Conservation (phyloP, 2,113 vertebrate genomes). For the Alexandromys fortis region DNA sequence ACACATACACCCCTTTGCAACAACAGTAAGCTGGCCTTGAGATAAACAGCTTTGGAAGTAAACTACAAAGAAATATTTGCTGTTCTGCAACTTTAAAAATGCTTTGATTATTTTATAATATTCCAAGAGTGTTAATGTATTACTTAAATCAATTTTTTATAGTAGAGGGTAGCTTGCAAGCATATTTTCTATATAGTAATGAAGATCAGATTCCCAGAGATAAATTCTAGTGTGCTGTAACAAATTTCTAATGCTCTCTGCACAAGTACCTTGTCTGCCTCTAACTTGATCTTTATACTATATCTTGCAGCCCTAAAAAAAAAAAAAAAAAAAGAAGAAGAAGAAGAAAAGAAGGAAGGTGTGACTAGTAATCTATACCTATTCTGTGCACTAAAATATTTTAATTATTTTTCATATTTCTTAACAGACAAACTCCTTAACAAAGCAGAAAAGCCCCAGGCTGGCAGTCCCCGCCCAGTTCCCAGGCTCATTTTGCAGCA, state of each 20-base stretch:
- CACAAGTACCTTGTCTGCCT: neutral
- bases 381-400: neutral
- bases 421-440: conserved; percentile 9
- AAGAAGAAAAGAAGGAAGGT: too few species aligned
- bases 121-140: neutral
- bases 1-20: conserved; percentile 10
- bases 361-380: neutral
- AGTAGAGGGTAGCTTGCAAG: neutral
- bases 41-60: conserved; percentile 13
- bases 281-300: neutral
- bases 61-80: conserved; percentile 36
- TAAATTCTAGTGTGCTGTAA: neutral
- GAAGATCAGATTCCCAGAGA: neutral
- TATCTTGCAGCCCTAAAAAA: neutral
- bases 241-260: neutral
- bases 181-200: neutral
- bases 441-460: neutral
- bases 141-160: neutral
- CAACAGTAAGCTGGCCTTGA: neutral
- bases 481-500: neutral
- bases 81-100: conserved; percentile 31
- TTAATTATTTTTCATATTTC: neutral
- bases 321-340: too few species aligned
- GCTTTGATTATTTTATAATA: conserved; percentile 18
- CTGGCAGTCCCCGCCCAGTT: neutral